Evolutionary conservation across 1,140 invertebrate species (phyloP).

Genomic region (Copidosoma floridanum): DNA sequence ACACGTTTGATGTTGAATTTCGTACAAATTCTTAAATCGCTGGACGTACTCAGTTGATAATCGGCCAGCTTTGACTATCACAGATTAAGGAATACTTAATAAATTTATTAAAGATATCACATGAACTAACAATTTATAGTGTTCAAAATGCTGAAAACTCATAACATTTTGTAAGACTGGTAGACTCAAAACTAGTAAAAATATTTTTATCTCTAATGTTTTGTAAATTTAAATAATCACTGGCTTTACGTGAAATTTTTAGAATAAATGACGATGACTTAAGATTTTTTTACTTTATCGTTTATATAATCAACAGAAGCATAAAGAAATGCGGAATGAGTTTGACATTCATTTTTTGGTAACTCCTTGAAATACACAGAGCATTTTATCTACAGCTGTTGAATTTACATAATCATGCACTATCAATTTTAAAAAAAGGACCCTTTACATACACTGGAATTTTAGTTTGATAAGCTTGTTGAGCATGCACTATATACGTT

Average conservation of each 20-base stretch:
- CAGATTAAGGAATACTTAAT: background rate
- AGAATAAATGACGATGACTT: background rate
- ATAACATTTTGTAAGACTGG: background rate
- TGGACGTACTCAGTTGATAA: background rate
- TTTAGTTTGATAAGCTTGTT: too few species aligned
- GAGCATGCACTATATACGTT: too few species aligned
- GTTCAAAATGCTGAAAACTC: background rate
- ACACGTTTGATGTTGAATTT: background rate
- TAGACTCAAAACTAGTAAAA: slow-evolving; percentile 4
- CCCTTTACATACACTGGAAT: too few species aligned
- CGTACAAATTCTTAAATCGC: background rate
- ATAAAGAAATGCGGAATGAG: too few species aligned
- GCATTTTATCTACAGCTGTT: too few species aligned
- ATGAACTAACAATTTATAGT: slow-evolving; percentile 2
- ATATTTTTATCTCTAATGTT: slow-evolving; percentile 2
- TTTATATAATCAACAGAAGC: too few species aligned
- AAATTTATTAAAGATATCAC: background rate
- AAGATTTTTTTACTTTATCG: too few species aligned
- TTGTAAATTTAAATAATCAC: background rate
- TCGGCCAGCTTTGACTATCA: background rate
- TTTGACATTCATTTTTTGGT: too few species aligned
- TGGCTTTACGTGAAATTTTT: background rate
- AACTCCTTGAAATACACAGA: too few species aligned
- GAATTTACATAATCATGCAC: too few species aligned
- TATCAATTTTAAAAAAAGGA: too few species aligned